Base-by-base conservation (phyloP, 2,797 vertebrate genomes). In the Momotus momota region DNA sequence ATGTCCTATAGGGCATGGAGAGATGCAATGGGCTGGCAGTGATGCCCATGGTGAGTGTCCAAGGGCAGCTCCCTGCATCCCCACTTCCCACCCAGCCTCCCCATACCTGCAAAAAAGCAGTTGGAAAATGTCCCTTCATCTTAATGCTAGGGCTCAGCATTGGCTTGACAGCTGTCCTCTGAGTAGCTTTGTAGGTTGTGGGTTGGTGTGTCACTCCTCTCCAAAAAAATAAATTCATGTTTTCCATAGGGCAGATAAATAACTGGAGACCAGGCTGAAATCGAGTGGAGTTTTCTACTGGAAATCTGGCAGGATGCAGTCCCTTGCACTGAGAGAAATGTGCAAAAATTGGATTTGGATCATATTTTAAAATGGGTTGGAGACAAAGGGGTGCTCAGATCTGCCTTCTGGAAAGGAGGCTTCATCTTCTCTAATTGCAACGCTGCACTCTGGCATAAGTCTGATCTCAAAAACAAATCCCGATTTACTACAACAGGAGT, bases 391-490 rank as follows among this genome's bases (percentile, higher is more conserved):
- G 14, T 83, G 41, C 19, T 94, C 20, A 52, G 55, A n/a, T 74
- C 27, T 69, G 57, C 40, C n/a, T 83, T 82, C 48, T 74, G 55
- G 31, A 82, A 84, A 67, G 45, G 15, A 82, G 49, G 7, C 21
- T 71, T 92, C 73, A 31, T 65, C 93, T 91, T 87, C 14, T 31
- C 43, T 60, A 61, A 35, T 33, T 81, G 41, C 52, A 51, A 8
- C 3, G 5, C 31, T 69, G 62, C 73, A 60, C 31, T 72, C n/a
- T 66, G 51, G 6, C 79, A 2, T 43, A 66, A 80, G 26, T 67
- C 66, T 78, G 51, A 88, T 54, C 88, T 78, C 57, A 61, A 38
- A 90, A 88, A 25, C 10, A 90, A 93, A 62, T 84, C 14, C 25
- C 81, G 62, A 80, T 92, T 80, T 72, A 86, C 16, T 75, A 26